phyloP scores from a whole-genome alignment of 2,113 vertebrate genomes.

The Aptenodytes forsteri region DNA sequence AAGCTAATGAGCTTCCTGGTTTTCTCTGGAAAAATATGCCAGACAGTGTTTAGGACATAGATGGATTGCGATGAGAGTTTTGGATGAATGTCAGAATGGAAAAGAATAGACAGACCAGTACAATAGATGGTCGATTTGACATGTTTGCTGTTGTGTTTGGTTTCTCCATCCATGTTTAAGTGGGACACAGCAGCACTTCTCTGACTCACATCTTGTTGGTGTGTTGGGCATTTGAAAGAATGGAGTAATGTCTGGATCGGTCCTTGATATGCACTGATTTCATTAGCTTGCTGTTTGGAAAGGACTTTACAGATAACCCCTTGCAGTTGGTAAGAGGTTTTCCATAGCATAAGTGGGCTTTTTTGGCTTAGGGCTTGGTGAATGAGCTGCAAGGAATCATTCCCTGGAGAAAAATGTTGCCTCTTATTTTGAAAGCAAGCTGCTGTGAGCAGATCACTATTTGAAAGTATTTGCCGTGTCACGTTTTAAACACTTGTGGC shows the following conservation, averaged over 20 bases:
- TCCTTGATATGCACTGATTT: not conserved
- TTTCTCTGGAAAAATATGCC: not conserved
- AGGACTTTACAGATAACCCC: not conserved
- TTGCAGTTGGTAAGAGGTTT: not conserved
- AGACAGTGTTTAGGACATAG: not conserved
- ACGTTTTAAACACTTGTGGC: not conserved
- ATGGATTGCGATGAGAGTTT: not conserved
- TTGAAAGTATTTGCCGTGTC: not conserved
- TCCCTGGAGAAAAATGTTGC: not conserved
- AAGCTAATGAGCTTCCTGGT: not conserved
- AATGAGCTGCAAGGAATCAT: not conserved
- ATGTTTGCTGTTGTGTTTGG: not conserved
- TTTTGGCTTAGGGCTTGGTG: not conserved
- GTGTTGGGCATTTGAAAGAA: not conserved
- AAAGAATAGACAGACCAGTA: not conserved
- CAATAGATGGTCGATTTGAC: not conserved
- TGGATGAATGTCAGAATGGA: not conserved
- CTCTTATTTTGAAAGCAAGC: not conserved
- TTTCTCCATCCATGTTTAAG: not conserved
- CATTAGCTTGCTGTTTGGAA: not conserved
- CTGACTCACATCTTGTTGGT: not conserved
- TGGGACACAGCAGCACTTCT: not conserved
- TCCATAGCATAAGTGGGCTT: not conserved
- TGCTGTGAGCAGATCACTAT: not conserved
- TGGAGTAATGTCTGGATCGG: not conserved